Evolutionary conservation across 1,140 invertebrate genomes (phyloP), one percentile per base, ranked within the genome.

Genomic region (Charaxes varanes): DNA sequence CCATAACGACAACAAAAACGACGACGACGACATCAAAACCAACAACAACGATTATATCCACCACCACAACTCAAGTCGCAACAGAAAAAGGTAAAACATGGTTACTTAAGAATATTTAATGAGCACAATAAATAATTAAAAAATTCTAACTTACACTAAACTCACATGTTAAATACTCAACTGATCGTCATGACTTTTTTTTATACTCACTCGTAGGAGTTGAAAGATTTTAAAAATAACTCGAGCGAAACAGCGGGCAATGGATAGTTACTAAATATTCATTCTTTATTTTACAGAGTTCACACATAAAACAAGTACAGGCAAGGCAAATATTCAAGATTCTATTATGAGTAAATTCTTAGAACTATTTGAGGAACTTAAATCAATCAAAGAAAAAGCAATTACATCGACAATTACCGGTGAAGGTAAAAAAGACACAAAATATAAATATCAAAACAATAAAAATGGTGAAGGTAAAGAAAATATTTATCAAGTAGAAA

Each of bases 331-430:
- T 10, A 24, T 23, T 8, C 36, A 37, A 21, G 21, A 41, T 16
- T 24, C 19, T 14, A 24, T 53, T 16, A 14, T 53, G 21, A 43
- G 31, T 6, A 72, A 68, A 42, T 53, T 81, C 8, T 49, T 76
- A 21, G 60, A 70, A 33, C 44, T 74, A 23, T 67, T 72, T 13
- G 45, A 76, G 63, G 53, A 71, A 53, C 53, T 69, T 4, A 72
- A 68, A 54, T 24, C 28, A 3, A n/a, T 45, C n/a, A n/a, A n/a
- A n/a, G 1, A 41, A 50, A 35, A 36, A 24, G 3, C n/a, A 42
- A 30, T 21, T 8, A 6, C 6, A 19, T 37, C 5, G 11, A n/a
- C 40, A 15, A 34, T 40, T 13, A 11, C 35, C 11, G 11, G 15
- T 22, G 30, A 38, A 36, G 18, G n/a, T 13, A 28, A 34, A 44